These are phyloP conservation scores for Aricia artaxerxes DNA, from an alignment of 2,888 invertebrate genomes.

Conservation along the genomic window DNA sequence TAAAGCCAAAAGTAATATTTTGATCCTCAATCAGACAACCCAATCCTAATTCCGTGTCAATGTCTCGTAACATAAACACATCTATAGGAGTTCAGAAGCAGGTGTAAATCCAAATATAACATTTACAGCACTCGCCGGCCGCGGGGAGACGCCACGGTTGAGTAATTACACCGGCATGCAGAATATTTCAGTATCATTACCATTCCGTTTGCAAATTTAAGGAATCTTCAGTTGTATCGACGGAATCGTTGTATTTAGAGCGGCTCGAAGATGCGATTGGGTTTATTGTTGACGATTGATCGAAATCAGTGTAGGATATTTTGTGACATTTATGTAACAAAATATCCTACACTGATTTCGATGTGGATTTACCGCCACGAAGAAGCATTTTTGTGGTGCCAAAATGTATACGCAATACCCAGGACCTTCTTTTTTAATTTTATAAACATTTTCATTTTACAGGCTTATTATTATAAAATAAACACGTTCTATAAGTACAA, in stretches of 20 bases:
- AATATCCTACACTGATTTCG: neutral
- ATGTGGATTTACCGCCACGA: neutral
- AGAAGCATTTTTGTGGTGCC: neutral
- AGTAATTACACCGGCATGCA: constrained; percentile 31
- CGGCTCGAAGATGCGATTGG: neutral
- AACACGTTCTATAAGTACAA: too few species aligned
- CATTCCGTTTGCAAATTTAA: constrained; percentile 27
- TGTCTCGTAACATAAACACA: constrained; percentile 64
- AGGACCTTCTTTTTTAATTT: too few species aligned
- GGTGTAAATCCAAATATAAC: constrained; percentile 32
- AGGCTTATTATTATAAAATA: too few species aligned
- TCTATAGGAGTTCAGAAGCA: constrained; percentile 45
- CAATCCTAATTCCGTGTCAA: constrained; percentile 50
- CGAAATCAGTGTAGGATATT: too few species aligned
- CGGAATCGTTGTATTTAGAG: neutral
- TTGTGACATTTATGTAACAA: neutral
- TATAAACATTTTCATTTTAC: too few species aligned
- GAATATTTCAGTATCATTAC: constrained; percentile 31
- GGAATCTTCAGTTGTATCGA: constrained; percentile 3
- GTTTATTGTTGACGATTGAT: neutral
- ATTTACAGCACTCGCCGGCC: constrained; percentile 28
- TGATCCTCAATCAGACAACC: neutral
- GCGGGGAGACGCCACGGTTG: constrained; percentile 22
- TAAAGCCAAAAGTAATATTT: neutral
- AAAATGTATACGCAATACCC: too few species aligned